Evolutionary conservation across 2,797 vertebrate genomes (phyloP), one percentile per base, ranked within the genome.

Genomic region (Ctenosaura bakeri): DNA sequence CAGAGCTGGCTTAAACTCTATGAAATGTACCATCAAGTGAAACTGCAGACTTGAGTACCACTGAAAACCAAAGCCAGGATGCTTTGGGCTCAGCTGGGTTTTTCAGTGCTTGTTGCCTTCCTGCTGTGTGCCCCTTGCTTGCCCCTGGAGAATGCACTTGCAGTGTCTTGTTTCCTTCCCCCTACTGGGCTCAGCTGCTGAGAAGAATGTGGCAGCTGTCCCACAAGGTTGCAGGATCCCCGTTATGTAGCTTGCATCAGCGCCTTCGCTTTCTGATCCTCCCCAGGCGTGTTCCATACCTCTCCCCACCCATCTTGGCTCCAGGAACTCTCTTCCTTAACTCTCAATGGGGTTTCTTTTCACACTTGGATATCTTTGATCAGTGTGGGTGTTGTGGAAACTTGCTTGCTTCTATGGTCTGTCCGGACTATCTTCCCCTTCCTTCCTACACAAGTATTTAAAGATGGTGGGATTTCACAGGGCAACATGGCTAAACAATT

Each of bases 181-280:
- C 62, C 64, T 64, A 77, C 81, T 86, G 29, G 38, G 87, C 42
- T 89, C 80, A 62, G 20, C 85, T 86, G 85, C 87, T 62, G 0
- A 32, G 50, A 90, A 79, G 86, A 83, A 83, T 79, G 77, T 50
- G 42, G 59, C 83, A 90, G 74, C 88, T 91, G 91, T 78, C 79
- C 56, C 16, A 22, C 4, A 29, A 22, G 50, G 73, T n/a, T 88
- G 9, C 10, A 80, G 32, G 71, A 78, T 32, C 71, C 50, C 73
- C 35, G 59, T 4, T 0, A 32, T n/a, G 73, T 22, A 2, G 20
- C 83, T 62, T n/a, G 71, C 29, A 35, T 66, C 59, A 56, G 69
- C 78, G n/a, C 22, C 64, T 74, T 74, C 77, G 83, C 42, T 85
- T 83, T 78, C 35, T 38, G 46, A 54, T n/a, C 50, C 90, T 54